Evolutionary conservation across 2,797 vertebrate species (phyloP).

Genomic region (Rallus crepitans): DNA sequence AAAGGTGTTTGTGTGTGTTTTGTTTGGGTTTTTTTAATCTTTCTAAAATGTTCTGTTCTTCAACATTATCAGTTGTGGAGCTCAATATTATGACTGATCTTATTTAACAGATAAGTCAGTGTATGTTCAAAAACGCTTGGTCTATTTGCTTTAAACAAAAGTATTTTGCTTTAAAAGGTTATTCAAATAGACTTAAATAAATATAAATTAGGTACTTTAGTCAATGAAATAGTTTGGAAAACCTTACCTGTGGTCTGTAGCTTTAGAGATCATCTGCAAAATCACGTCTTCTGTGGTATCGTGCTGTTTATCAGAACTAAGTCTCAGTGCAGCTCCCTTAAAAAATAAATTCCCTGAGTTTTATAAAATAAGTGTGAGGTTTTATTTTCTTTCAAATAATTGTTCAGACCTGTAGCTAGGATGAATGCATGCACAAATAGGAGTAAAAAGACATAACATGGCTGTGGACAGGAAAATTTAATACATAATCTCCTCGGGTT

Average conservation of each 20-base stretch:
- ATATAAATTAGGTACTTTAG: not conserved
- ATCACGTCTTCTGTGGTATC: not conserved
- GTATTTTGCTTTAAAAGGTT: not conserved
- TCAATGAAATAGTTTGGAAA: not conserved
- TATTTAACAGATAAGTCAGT: not conserved
- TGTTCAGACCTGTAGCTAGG: not conserved
- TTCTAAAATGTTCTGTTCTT: not conserved
- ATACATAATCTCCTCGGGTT: not conserved
- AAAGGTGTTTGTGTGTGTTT: no score
- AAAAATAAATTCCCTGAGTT: not conserved
- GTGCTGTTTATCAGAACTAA: not conserved
- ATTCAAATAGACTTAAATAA: not conserved
- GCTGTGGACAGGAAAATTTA: not conserved
- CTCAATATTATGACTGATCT: not conserved
- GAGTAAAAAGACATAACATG: not conserved
- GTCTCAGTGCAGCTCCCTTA: not conserved
- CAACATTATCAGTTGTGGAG: not conserved
- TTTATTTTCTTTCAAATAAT: not conserved
- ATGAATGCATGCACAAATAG: not conserved
- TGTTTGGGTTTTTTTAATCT: not conserved
- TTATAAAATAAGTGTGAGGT: not conserved
- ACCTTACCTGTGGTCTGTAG: fast-evolving
- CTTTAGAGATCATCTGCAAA: not conserved
- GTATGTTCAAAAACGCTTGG: not conserved
- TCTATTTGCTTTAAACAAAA: not conserved